Evolutionary conservation across 2,113 vertebrate genomes (phyloP), one percentile per base, ranked within the genome.

Genomic region (Petaurus breviceps): DNA sequence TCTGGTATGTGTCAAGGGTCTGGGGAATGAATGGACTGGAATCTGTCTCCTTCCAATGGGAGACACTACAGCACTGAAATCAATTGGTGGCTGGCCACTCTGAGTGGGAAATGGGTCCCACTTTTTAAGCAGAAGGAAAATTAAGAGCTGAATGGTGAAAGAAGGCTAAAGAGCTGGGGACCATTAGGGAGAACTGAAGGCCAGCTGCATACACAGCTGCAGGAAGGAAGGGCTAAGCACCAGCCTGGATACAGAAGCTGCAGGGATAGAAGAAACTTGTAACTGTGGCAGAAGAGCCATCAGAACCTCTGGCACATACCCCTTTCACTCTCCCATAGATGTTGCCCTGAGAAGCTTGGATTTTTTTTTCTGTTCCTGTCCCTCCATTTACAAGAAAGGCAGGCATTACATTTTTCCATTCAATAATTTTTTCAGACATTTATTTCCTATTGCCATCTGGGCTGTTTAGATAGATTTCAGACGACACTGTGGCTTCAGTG

Each of bases 261-360:
- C 0, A 4, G 25, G 0, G 23, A 84, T 37, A 9, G 14, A 92
- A 31, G 52, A 49, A 91, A 54, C n/a, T 23, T 47, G 24, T 0
- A 0, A 8, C 1, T 0, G 3, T 37, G 16, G 24, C 11, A 14
- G 4, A 54, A 0, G 0, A 14, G 1, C 31, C 26, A 8, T n/a
- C 43, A 12, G 23, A 54, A 54, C 26, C n/a, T 84, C 2, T 55
- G 9, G 68, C 3, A 11, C 6, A 68, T 37, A 37, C 31, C n/a
- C 37, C 37, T 43, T 43, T 43, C n/a, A 43, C n/a, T 84, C 6
- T 43, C 68, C n/a, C n/a, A 84, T 22, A 43, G 16, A 43, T 23
- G n/a, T n/a, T 77, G 37, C 37, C 19, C 68, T 77, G 16, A n/a
- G 68, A 77, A n/a, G 37, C 37, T 77, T 77, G 68, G 16, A 19